A percentile compares a stretch with the other conserved stretches of the same genome.
Conservation (phyloP, 1,140 invertebrate species). For the Rhagoletis pomonella region DNA sequence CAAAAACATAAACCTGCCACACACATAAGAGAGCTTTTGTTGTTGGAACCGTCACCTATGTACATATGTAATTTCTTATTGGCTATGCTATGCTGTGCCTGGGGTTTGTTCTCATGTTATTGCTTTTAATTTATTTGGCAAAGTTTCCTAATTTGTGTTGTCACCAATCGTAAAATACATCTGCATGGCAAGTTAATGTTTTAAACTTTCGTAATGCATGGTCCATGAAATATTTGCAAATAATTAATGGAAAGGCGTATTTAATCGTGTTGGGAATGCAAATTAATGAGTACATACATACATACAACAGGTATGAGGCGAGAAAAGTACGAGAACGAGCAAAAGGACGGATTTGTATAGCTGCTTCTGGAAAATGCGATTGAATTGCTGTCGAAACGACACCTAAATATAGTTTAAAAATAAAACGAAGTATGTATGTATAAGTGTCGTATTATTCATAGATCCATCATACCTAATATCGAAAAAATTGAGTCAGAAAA, state of each 20-base stretch:
- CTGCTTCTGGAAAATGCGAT: too few relatives aligned
- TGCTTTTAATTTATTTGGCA: constrained; percentile 45
- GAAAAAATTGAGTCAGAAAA: too few relatives aligned
- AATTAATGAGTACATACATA: neutral
- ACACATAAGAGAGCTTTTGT: neutral
- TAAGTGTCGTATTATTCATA: too few relatives aligned
- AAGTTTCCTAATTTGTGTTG: constrained; percentile 51
- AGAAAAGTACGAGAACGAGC: too few relatives aligned
- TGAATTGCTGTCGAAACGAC: too few relatives aligned
- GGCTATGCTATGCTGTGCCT: neutral
- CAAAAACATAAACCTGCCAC: neutral
- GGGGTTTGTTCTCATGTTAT: constrained; percentile 3
- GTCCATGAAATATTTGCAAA: neutral
- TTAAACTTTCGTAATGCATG: constrained; percentile 35
- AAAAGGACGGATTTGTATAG: too few relatives aligned
- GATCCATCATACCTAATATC: too few relatives aligned
- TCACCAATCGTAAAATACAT: constrained; percentile 49
- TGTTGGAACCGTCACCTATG: neutral
- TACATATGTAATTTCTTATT: neutral
- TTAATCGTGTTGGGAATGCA: neutral
- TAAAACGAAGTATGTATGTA: too few relatives aligned
- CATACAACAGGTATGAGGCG: neutral
- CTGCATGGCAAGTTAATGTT: constrained; percentile 38
- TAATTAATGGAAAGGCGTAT: neutral
- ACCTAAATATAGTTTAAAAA: too few relatives aligned